A percentile compares a stretch with the other conserved stretches of the same genome.
Conservation (phyloP, 2,888 invertebrate species). For the Oscheius sp. region DNA sequence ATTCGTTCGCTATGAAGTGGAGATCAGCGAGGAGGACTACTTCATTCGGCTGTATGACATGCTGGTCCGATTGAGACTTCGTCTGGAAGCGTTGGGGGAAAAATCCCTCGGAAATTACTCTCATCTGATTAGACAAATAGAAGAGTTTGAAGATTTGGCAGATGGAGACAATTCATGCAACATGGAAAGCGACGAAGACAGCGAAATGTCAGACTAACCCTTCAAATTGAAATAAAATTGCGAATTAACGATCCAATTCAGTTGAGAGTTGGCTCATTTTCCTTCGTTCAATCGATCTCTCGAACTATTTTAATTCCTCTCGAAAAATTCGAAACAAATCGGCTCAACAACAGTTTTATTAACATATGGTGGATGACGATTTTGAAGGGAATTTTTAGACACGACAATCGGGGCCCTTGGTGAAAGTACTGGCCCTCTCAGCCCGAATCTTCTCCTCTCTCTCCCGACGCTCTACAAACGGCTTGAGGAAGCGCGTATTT, state of each 20-base stretch:
- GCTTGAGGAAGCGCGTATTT: conserved; percentile 46
- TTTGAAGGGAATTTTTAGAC: no score
- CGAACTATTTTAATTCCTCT: no score
- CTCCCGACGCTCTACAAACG: conserved; percentile 29
- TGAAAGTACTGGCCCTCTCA: neutral
- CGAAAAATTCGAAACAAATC: no score
- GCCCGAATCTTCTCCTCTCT: neutral
- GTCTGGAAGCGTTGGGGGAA: neutral
- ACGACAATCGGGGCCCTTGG: no score
- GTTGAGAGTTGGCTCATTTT: neutral
- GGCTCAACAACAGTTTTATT: no score
- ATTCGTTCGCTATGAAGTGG: neutral
- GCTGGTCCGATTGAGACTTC: neutral
- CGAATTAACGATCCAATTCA: no score
- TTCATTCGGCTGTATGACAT: conserved; percentile 13
- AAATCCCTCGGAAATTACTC: neutral
- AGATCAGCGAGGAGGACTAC: neutral
- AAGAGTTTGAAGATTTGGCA: neutral
- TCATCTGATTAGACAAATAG: neutral
- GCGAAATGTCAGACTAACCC: neutral
- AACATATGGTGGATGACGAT: no score
- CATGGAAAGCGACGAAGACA: neutral
- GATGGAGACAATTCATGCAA: neutral
- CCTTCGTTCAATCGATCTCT: neutral
- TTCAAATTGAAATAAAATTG: neutral